A percentile compares a stretch with the other conserved stretches of the same genome.
Conservation (phyloP, 2,797 vertebrate genomes). For the Crocodylus rhombifer region DNA sequence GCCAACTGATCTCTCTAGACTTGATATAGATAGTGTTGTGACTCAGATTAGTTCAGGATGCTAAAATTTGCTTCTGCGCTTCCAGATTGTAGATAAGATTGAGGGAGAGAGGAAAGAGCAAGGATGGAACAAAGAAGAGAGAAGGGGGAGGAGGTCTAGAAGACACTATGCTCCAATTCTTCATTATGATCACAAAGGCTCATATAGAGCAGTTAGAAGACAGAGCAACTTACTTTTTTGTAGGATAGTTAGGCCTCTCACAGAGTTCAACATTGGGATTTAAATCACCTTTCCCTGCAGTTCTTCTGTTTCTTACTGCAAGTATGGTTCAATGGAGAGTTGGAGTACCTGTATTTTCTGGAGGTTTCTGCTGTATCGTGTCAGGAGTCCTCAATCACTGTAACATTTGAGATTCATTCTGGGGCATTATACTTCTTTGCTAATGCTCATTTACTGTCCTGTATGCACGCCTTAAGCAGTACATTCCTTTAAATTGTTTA, state of each 20-base stretch:
- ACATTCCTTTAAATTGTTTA: conserved; percentile 48
- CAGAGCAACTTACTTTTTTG: conserved; percentile 45
- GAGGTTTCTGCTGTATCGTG: not conserved
- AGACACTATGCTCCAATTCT: conserved; percentile 28
- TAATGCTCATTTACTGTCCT: not conserved
- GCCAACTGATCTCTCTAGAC: not conserved
- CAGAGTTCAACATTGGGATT: not conserved
- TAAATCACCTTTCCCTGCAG: not conserved
- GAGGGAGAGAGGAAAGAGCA: not conserved
- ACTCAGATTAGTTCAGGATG: not conserved
- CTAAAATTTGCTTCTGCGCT: too few relatives aligned
- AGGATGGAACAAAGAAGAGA: not conserved
- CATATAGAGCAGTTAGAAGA: conserved; percentile 7
- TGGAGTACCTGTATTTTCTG: not conserved
- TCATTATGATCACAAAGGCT: conserved; percentile 30
- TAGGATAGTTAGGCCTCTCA: not conserved
- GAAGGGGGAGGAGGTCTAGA: conserved; percentile 4
- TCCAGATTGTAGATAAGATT: too few relatives aligned
- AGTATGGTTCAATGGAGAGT: not conserved
- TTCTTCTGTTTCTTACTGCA: not conserved
- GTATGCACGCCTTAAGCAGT: conserved; percentile 21
- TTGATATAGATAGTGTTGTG: not conserved
- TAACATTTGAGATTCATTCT: not conserved
- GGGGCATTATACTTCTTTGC: not conserved
- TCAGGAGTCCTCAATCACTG: not conserved